phyloP scores from a whole-genome alignment of 2,113 vertebrate species.

The Phrynosoma platyrhinos region DNA sequence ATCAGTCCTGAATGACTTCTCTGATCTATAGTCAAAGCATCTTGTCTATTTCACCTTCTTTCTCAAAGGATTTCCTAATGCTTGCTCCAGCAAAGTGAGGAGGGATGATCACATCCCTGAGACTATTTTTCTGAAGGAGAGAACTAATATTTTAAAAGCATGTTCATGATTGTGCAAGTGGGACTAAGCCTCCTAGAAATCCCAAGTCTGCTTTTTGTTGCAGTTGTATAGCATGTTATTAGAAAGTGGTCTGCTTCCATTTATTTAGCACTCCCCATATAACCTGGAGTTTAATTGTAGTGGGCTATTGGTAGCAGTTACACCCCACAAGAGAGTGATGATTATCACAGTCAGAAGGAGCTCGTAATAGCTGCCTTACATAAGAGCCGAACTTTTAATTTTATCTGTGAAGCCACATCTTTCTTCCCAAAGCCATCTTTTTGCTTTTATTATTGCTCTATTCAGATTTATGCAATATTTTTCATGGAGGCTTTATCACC shows the following conservation, averaged over 20 bases:
- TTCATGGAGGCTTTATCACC: slow-evolving; percentile 8
- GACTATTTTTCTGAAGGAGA: not conserved
- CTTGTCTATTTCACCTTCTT: not conserved
- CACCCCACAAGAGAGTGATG: not conserved
- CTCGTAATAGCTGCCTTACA: not conserved
- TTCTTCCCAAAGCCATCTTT: slow-evolving; percentile 26
- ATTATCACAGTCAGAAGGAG: slow-evolving; percentile 18
- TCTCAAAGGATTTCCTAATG: not conserved
- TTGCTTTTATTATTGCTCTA: not conserved
- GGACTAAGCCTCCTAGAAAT: not conserved
- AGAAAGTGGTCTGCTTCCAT: not conserved
- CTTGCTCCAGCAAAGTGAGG: not conserved
- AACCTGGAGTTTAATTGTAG: slow-evolving; percentile 38
- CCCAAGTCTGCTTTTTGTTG: not conserved
- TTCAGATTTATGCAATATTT: not conserved
- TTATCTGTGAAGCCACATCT: not conserved
- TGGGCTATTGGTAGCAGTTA: not conserved
- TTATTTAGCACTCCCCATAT: slow-evolving; percentile 15
- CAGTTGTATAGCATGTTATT: not conserved
- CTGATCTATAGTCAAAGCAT: not conserved
- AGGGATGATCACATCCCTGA: not conserved
- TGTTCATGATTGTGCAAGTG: slow-evolving; percentile 2
- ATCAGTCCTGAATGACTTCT: not conserved
- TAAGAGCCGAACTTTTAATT: slow-evolving; percentile 22
- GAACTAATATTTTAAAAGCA: not conserved